Evolutionary conservation across 2,888 invertebrate species (phyloP).

Genomic region (Liopterus haemorrhoidalis): DNA sequence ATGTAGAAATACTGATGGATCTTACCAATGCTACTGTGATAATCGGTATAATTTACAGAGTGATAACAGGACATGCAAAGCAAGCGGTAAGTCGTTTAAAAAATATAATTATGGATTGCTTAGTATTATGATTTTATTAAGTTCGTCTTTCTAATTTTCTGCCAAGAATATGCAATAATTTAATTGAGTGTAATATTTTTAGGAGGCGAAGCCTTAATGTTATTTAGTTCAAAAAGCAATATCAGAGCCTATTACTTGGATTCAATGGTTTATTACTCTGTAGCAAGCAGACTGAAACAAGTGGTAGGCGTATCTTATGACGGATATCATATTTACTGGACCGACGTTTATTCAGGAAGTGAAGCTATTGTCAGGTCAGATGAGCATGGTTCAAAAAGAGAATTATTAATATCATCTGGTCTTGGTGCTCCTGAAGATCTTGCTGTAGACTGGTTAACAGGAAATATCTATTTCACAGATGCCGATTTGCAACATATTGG

Average conservation of each 20-base stretch:
- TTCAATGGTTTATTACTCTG: conserved; percentile 48
- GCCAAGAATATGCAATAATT: conserved; percentile 36
- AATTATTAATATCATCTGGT: conserved; percentile 61
- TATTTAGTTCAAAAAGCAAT: conserved; percentile 61
- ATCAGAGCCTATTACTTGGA: conserved; percentile 60
- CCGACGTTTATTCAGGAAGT: conserved; percentile 62
- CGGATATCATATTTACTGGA: conserved; percentile 69
- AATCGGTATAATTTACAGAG: conserved; percentile 49
- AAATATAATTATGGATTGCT: too few species aligned
- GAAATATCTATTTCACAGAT: conserved; percentile 79
- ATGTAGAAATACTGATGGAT: conserved; percentile 56
- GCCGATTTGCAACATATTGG: conserved; percentile 62
- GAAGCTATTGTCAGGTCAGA: conserved; percentile 64
- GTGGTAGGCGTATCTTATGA: conserved; percentile 67
- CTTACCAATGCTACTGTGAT: conserved; percentile 61
- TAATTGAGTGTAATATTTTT: conserved; percentile 36
- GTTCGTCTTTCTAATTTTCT: background rate
- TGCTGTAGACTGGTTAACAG: conserved; percentile 70
- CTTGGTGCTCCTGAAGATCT: conserved; percentile 68
- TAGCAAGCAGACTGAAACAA: conserved; percentile 51
- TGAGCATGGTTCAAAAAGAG: conserved; percentile 55
- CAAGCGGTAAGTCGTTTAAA: too few species aligned
- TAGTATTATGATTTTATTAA: too few species aligned
- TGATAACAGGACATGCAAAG: conserved; percentile 53
- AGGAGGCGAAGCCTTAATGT: conserved; percentile 61